Conservation (phyloP, 1,140 invertebrate genomes). For the Temnothorax nylanderi region DNA sequence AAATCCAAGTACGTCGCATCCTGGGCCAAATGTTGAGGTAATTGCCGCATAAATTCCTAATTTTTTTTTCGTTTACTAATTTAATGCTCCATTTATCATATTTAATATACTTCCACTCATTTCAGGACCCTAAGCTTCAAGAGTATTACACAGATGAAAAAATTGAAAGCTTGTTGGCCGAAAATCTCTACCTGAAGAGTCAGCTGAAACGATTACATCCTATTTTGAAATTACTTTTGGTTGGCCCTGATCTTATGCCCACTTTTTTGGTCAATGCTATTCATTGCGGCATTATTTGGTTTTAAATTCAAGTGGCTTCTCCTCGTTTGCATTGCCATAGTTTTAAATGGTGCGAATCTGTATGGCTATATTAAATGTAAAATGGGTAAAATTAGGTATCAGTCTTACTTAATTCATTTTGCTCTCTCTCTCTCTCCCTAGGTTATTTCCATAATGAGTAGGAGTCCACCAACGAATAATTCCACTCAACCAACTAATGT, state of each 20-base stretch:
- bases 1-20: no score
- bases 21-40: no score
- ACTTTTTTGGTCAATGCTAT: slow-evolving; percentile 95
- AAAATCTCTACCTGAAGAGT: no score
- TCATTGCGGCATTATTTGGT: slow-evolving; percentile 94
- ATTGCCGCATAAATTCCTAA: no score
- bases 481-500: slow-evolving; percentile 80
- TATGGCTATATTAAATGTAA: slow-evolving; percentile 99
- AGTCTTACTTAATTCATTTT: slow-evolving; percentile 26
- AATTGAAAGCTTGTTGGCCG: no score
- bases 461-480: slow-evolving; percentile 79
- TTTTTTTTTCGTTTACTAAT: no score
- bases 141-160: no score
- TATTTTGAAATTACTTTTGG: no score
- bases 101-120: no score
- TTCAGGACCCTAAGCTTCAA: no score
- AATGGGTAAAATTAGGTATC: slow-evolving; percentile 89
- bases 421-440: slow-evolving; percentile 60
- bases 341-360: slow-evolving; percentile 96
- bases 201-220: no score
- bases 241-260: slow-evolving; percentile 94
- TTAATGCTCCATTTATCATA: no score
- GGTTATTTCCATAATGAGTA: slow-evolving; percentile 83
- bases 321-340: slow-evolving; percentile 94
- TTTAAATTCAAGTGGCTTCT: slow-evolving; percentile 98